Conservation (phyloP, 1,140 invertebrate species). For the Apis dorsata region DNA sequence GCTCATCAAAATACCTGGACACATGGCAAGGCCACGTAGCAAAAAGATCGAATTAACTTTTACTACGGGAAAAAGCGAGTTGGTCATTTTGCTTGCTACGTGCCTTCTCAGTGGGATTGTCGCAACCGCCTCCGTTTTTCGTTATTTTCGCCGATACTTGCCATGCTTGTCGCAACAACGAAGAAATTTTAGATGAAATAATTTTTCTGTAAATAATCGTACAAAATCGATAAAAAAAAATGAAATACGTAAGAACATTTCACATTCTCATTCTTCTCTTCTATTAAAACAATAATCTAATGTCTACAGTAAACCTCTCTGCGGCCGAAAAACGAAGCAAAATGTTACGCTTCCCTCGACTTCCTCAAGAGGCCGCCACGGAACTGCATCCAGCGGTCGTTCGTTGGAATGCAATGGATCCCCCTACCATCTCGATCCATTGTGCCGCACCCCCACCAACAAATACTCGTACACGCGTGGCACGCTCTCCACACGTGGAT, state of each 20-base stretch:
- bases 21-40: conserved; percentile 54
- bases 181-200: not conserved
- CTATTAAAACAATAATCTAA: no score
- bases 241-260: no score
- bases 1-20: conserved; percentile 79
- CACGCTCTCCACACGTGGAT: conserved; percentile 78
- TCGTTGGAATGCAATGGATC: conserved; percentile 28
- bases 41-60: conserved; percentile 74
- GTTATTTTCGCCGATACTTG: not conserved
- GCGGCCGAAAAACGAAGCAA: not conserved
- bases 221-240: not conserved
- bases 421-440: conserved; percentile 32
- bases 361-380: conserved; percentile 7
- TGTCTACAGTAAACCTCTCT: not conserved
- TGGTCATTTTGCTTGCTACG: conserved; percentile 32
- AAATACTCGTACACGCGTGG: conserved; percentile 72
- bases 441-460: conserved; percentile 51
- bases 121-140: conserved; percentile 23
- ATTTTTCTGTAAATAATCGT: not conserved
- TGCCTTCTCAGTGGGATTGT: conserved; percentile 45
- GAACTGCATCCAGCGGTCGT: not conserved
- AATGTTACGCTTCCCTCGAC: not conserved
- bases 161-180: no score
- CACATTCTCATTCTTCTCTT: not conserved
- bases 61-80: conserved; percentile 65